A percentile compares a stretch with the other conserved stretches of the same genome.
These are phyloP conservation scores for Lepus timidus DNA, from an alignment of 2,113 vertebrate species.

Conservation along the genomic window DNA sequence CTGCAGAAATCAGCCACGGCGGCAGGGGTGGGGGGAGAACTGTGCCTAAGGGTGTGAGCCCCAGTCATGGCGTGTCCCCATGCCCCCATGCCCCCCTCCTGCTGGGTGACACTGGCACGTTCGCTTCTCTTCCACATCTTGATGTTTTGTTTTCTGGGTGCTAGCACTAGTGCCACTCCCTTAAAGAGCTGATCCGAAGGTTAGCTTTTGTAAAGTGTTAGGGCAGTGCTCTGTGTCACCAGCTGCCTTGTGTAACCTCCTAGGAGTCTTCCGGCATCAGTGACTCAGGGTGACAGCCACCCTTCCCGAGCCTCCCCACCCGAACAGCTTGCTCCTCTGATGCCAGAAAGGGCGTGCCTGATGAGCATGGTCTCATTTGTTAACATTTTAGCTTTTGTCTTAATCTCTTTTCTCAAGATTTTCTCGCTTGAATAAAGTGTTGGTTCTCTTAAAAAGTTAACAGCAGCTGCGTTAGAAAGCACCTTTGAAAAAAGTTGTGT, in stretches of 20 bases:
- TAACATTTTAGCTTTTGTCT: slow-evolving; percentile 11
- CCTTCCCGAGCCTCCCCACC: neutral
- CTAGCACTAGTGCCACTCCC: neutral
- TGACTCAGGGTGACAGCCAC: too few species aligned
- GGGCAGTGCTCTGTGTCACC: neutral
- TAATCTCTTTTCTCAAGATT: slow-evolving; percentile 5
- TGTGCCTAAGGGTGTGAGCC: neutral
- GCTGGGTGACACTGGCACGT: neutral
- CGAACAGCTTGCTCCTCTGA: neutral
- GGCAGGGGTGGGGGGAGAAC: neutral
- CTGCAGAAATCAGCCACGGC: neutral
- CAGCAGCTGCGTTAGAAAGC: neutral
- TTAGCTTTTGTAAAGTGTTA: neutral
- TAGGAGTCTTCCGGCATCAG: neutral
- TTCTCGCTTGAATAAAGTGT: neutral
- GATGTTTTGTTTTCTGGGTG: neutral
- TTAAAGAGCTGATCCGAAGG: neutral
- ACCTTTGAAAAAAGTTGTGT: neutral
- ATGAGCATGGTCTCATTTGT: neutral
- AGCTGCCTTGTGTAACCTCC: neutral
- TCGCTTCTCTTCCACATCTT: neutral
- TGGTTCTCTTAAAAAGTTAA: slow-evolving; percentile 14
- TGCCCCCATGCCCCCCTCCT: neutral
- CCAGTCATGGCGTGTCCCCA: rapidly evolving
- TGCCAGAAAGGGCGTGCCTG: neutral